A percentile compares a stretch with the other conserved stretches of the same genome.
phyloP scores from a whole-genome alignment of 1,140 invertebrate species.

The Pomacea maculata region DNA sequence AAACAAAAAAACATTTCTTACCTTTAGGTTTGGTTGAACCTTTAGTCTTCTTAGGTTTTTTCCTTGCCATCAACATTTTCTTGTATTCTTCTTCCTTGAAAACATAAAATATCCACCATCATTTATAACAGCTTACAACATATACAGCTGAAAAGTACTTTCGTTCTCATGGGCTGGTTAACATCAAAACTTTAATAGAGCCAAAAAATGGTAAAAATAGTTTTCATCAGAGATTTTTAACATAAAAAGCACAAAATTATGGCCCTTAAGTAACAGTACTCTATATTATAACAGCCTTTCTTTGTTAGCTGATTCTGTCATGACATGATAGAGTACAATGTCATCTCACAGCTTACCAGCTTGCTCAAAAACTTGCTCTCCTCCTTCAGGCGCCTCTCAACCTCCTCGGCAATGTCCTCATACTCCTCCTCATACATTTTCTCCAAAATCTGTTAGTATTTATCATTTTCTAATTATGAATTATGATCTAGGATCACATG shows the following conservation, averaged over 20 bases:
- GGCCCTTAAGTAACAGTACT: too few species aligned
- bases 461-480: too few species aligned
- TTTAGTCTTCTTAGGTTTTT: conserved; percentile 1
- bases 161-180: too few species aligned
- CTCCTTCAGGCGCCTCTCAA: conserved; percentile 33
- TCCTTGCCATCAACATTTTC: not conserved
- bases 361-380: conserved; percentile 43
- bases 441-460: conserved; percentile 44
- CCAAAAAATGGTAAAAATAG: too few species aligned
- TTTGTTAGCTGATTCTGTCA: too few species aligned
- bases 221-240: too few species aligned
- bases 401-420: conserved; percentile 48
- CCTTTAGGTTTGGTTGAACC: conserved; percentile 10
- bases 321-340: not conserved
- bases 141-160: too few species aligned
- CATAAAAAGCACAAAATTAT: too few species aligned
- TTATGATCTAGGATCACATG: too few species aligned
- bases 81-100: conserved; percentile 20
- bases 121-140: too few species aligned
- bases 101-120: not conserved
- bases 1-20: not conserved
- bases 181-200: too few species aligned
- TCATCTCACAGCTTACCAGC: conserved; percentile 33
- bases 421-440: conserved; percentile 55
- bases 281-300: too few species aligned